These are phyloP conservation scores for Peromyscus polionotus DNA, from an alignment of 2,113 vertebrate genomes.

Conservation along the genomic window DNA sequence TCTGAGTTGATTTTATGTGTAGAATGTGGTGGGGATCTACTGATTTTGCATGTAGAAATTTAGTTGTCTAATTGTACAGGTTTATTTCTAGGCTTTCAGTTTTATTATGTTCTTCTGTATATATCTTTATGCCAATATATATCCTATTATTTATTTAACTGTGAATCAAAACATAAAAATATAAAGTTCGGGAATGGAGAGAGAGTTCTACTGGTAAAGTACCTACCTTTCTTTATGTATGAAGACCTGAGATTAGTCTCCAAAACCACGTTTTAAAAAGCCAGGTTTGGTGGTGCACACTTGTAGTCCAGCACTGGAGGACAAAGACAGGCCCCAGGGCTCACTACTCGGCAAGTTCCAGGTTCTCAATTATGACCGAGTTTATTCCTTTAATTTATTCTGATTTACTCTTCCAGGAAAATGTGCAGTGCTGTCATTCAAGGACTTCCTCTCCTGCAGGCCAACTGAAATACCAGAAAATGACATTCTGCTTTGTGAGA, in stretches of 20 bases:
- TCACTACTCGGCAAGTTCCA: neutral
- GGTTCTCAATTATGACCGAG: neutral
- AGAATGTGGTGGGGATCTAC: neutral
- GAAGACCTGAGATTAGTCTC: neutral
- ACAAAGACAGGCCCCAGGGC: neutral
- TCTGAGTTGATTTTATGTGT: constrained; percentile 35
- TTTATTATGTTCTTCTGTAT: neutral
- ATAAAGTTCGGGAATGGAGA: neutral
- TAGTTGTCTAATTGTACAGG: neutral
- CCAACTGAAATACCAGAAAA: constrained; percentile 97
- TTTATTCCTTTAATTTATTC: constrained; percentile 64
- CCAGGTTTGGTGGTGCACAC: neutral
- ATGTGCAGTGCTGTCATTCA: constrained; percentile 97
- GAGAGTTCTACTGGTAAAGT: neutral
- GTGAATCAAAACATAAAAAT: neutral
- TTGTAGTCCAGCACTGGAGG: neutral
- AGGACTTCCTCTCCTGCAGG: constrained; percentile 98
- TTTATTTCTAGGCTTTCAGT: constrained; percentile 56
- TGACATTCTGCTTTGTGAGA: constrained; percentile 97
- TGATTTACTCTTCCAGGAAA: constrained; percentile 91
- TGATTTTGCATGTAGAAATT: constrained; percentile 43
- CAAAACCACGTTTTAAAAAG: neutral
- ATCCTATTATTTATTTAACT: constrained; percentile 47
- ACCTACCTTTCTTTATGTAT: neutral
- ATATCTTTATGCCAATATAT: neutral